Base-by-base conservation (phyloP, 2,888 invertebrate genomes). In the Meghimatium bilineatum region DNA sequence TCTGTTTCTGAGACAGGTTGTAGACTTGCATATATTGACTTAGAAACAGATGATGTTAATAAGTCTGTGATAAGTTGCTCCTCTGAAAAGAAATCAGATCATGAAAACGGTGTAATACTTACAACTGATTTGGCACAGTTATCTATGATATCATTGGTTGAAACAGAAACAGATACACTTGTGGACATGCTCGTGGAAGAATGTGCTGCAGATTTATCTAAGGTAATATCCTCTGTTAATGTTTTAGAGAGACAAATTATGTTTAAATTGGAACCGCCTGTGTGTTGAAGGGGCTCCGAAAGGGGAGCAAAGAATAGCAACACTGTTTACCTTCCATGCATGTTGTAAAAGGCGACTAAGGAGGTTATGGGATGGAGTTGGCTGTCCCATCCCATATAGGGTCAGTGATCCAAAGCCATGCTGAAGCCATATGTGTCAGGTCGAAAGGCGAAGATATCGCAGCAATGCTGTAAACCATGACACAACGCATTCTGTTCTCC, bases 111-210 rank as follows among this genome's bases (percentile, higher is more conserved):
- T 56, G 56, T 1, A 38, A 36, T 29, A 5, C n/a, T 12, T 56
- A 17, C 71, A 36, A 14, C 36, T 49, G 74, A 12, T 10, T 60
- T 52, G 32, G 12, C 44, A 29, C 44, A 29, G 0, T 32, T 29
- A 29, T 44, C 78, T 17, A 20, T 78, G 20, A 23, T 78, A 29
- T 38, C 38, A 3, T 14, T 63, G 63, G 63, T 32, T 1, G 67
- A 78, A 29, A 26, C 17, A 44, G 78, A 78, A 34, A 32, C 67
- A 29, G 78, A 78, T 67, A 63, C 44, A 17, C 20, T 78, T 17
- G 67, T 66, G 49, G 44, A 44, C 0, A 29, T 78, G 38, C 29
- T 49, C 32, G 32, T 78, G 17, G 38, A 44, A 49, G 78, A 66
- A 32, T 49, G 63, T 32, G 20, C 78, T 49, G 17, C 44, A 44